A percentile compares a stretch with the other conserved stretches of the same genome.
phyloP scores from a whole-genome alignment of 2,888 invertebrate genomes.

The Epicampocera succincta region DNA sequence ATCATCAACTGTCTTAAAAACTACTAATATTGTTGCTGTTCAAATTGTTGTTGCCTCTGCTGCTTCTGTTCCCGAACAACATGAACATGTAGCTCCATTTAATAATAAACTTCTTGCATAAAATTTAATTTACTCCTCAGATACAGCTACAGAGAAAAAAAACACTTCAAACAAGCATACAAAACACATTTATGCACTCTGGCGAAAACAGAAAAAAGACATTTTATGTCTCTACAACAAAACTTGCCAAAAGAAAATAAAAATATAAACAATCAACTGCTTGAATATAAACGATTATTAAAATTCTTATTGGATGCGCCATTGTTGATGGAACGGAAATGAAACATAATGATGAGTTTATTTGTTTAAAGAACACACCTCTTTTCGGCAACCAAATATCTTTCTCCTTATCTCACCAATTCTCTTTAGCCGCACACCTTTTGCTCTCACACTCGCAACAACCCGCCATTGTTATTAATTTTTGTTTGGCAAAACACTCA shows the following conservation, averaged over 20 bases:
- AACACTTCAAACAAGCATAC: conserved; percentile 18
- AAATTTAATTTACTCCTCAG: conserved; percentile 79
- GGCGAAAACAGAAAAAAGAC: conserved; percentile 62
- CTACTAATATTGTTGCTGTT: conserved; percentile 30
- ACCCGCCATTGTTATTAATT: conserved; percentile 39
- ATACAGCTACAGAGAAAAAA: conserved; percentile 50
- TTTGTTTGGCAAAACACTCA: conserved; percentile 19
- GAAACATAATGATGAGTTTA: conserved; percentile 59
- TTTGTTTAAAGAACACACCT: conserved; percentile 56
- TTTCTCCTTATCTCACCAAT: conserved; percentile 23
- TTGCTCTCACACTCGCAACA: neutral
- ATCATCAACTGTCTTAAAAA: conserved; percentile 48
- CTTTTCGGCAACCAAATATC: neutral
- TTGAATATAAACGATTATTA: conserved; percentile 49
- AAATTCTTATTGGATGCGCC: conserved; percentile 69
- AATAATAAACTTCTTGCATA: conserved; percentile 79
- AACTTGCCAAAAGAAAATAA: conserved; percentile 27
- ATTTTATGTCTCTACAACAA: conserved; percentile 15
- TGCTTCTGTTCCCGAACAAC: conserved; percentile 40
- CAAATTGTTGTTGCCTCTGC: conserved; percentile 33
- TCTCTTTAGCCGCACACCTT: neutral
- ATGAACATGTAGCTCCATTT: conserved; percentile 74
- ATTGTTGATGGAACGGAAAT: conserved; percentile 62
- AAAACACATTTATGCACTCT: conserved; percentile 37
- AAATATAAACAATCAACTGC: conserved; percentile 48